Base-by-base conservation (phyloP, 1,140 invertebrate genomes). In the Venustaconcha ellipsiformis region DNA sequence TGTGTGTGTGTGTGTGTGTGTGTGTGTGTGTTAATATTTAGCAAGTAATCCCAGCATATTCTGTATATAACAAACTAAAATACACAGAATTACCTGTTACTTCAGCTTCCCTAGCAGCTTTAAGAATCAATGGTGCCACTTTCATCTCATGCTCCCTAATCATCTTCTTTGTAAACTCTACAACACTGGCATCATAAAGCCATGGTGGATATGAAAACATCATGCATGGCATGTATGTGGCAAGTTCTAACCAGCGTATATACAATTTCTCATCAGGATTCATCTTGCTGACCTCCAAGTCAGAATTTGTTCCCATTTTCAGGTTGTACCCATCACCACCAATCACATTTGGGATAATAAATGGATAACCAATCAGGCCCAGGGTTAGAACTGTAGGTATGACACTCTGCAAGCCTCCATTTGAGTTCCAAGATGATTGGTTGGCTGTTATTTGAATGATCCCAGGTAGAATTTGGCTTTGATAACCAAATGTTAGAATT, bases 301-400 rank as follows among this genome's bases (percentile, higher is more conserved):
- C 62, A 20, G 58, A 59, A 14, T 62, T 30, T 2, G 30, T 30
- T 62, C 26, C 64, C 0, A 59, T 67, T 18, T 57, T 66, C 2
- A 84, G 48, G 81, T 83, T 23, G 90, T 92, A 88, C 0, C 93
- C 95, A 87, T 97, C 97, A 3, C 96, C 96, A 4, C 96, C 96
- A 80, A 98, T 94, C 95, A 97, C 96, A 84, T 97, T 96, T 0
- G 96, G 96, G 12, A 98, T 89, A 12, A 97, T 94, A 80, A 94
- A 93, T 0, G 94, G 92, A 89, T 97, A 97, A 6, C 96, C 96
- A 76, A 94, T 93, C 59, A 96, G 84, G 80, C 95, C 95, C 72
- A 97, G 95, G 30, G 94, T 93, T 1, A 97, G 89, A 0, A 95
- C 88, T 6, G 94, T 94, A 0, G 96, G 95, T 62, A 97, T 93